Evolutionary conservation across 2,113 vertebrate genomes (phyloP), one percentile per base, ranked within the genome.

Genomic region (Nestor notabilis): DNA sequence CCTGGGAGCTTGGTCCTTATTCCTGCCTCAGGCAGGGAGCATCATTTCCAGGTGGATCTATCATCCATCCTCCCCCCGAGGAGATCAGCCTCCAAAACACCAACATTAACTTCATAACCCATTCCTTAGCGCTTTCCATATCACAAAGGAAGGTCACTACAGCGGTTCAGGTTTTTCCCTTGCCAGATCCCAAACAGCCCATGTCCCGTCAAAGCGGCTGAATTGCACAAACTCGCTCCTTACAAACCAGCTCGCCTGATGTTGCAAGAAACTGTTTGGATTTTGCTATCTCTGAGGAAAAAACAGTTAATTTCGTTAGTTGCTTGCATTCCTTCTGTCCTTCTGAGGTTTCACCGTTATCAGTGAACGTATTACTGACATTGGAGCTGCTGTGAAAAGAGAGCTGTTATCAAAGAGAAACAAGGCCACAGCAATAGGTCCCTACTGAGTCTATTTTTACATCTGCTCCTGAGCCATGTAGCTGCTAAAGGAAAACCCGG

Each of bases 311-410:
- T 37, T 66, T 69, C 20, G 77, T 35, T 12, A 37, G 37, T 20
- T 43, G 53, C 20, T 39, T 33, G 12, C 12, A 21, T 61, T 63
- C 2, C 5, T 23, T 21, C 29, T 1, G 2, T 3, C 69, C 5
- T 60, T 21, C 50, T 31, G 64, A 55, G 24, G 25, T 27, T 5
- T 17, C 41, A 5, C 10, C 17, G 4, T 15, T 15, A 37, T 11
- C 65, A 46, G 31, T 4, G 63, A 23, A 11, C 2, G 31, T 1
- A 24, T 17, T 7, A 9, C 25, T 27, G 47, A 2, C 1, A 4
- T 24, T 2, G 35, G 39, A 37, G 33, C 35, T 46, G 29, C 18
- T 28, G 17, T 24, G 12, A 41, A 8, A 23, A 17, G 44, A 24
- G 14, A 65, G 7, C 4, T 3, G 16, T 11, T 20, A 63, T 6